These are phyloP conservation scores for Tauraco erythrolophus DNA, from an alignment of 2,113 vertebrate genomes.

Conservation along the genomic window DNA sequence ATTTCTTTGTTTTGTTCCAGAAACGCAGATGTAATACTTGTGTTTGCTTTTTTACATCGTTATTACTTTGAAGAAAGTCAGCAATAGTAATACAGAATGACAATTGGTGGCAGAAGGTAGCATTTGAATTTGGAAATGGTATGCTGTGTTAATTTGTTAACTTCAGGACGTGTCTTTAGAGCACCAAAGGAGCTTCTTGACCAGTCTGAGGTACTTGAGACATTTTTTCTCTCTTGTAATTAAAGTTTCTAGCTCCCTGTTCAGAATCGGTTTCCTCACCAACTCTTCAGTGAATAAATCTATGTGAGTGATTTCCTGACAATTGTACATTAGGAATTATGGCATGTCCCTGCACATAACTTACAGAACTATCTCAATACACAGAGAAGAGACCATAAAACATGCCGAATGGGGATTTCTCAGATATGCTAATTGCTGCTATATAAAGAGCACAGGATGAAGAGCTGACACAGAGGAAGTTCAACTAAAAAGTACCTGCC, in stretches of 20 bases:
- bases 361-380: conserved; percentile 50
- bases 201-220: conserved; percentile 22
- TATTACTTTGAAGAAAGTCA: conserved; percentile 10
- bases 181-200: conserved; percentile 45
- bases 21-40: background rate
- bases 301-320: conserved; percentile 53
- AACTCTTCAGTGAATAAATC: conserved; percentile 68
- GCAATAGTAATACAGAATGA: background rate
- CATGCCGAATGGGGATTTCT: conserved; percentile 46
- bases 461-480: conserved; percentile 36
- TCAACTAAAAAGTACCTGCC: conserved; percentile 3
- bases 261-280: conserved; percentile 56
- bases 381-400: conserved; percentile 57
- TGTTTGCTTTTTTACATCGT: background rate
- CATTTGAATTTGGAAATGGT: conserved; percentile 33
- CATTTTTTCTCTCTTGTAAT: conserved; percentile 45
- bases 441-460: conserved; percentile 30
- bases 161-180: conserved; percentile 1
- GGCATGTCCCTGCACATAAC: conserved; percentile 52
- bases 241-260: conserved; percentile 45
- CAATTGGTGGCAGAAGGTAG: background rate
- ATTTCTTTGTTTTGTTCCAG: conserved; percentile 17
- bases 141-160: background rate
- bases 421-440: conserved; percentile 65
- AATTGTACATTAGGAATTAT: conserved; percentile 66